These are phyloP conservation scores for Chironomus riparius DNA, from an alignment of 2,888 invertebrate species.

Conservation along the genomic window DNA sequence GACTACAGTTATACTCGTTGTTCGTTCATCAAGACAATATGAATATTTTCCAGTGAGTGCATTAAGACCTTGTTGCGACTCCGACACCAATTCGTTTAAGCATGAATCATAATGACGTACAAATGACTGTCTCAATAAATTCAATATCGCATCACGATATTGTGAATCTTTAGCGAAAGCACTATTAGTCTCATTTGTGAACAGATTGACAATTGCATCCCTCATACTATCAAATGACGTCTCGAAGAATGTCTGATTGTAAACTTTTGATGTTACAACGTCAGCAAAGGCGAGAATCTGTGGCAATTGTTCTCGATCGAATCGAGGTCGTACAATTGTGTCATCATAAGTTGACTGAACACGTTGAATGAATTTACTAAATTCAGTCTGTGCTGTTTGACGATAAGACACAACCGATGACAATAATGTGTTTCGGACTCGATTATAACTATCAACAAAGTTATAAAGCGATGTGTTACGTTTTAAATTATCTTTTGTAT, in stretches of 20 bases:
- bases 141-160: background rate
- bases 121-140: background rate
- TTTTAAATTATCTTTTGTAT: background rate
- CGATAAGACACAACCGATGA: background rate
- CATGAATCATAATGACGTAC: background rate
- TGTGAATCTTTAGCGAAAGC: background rate
- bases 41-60: background rate
- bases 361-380: background rate
- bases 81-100: slow-evolving; percentile 10
- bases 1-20: background rate
- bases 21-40: slow-evolving; percentile 4
- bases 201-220: background rate
- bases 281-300: background rate
- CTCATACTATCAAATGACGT: slow-evolving; percentile 3
- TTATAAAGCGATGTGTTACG: background rate
- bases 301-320: slow-evolving; percentile 1
- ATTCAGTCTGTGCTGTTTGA: background rate
- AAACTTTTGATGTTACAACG: background rate
- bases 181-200: background rate
- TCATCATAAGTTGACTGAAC: slow-evolving; percentile 10
- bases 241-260: slow-evolving; percentile 4
- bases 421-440: background rate
- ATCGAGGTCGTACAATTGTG: slow-evolving; percentile 1
- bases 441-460: slow-evolving; percentile 5
- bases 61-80: background rate